phyloP scores from a whole-genome alignment of 2,113 vertebrate genomes.

The Rutilus rutilus region DNA sequence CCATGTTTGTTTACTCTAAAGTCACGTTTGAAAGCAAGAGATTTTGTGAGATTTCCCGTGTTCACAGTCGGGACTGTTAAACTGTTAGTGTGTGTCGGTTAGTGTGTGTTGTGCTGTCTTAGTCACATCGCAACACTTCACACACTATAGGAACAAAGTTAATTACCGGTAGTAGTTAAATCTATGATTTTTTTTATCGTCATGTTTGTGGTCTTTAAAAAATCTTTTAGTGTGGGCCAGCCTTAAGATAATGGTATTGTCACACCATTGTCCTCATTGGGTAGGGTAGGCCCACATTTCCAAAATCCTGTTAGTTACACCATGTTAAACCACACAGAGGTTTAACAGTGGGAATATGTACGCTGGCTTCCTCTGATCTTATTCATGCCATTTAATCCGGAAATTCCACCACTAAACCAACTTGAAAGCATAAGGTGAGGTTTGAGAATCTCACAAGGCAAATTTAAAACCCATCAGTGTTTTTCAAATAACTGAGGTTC shows the following conservation, averaged over 20 bases:
- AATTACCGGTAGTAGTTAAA: too few species aligned
- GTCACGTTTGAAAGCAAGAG: too few species aligned
- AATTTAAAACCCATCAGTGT: neutral
- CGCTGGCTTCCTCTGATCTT: neutral
- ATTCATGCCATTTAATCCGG: conserved; percentile 22
- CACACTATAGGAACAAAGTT: too few species aligned
- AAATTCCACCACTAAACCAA: conserved; percentile 24
- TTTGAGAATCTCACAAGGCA: neutral
- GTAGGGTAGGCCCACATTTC: neutral
- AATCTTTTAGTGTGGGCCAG: too few species aligned
- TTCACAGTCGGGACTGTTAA: too few species aligned
- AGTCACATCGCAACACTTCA: too few species aligned
- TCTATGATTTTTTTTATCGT: too few species aligned
- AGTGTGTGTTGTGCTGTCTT: too few species aligned
- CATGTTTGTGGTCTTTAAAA: too few species aligned
- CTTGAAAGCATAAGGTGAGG: neutral
- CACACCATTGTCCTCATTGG: neutral
- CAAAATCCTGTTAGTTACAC: conserved; percentile 30
- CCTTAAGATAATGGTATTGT: neutral
- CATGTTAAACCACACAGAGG: neutral
- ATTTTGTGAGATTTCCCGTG: too few species aligned
- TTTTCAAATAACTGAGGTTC: neutral
- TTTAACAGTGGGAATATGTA: conserved; percentile 6
- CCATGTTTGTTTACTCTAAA: too few species aligned
- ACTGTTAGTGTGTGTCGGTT: too few species aligned